Conservation (phyloP, 2,113 vertebrate genomes). For the Gasterosteus aculeatus region DNA sequence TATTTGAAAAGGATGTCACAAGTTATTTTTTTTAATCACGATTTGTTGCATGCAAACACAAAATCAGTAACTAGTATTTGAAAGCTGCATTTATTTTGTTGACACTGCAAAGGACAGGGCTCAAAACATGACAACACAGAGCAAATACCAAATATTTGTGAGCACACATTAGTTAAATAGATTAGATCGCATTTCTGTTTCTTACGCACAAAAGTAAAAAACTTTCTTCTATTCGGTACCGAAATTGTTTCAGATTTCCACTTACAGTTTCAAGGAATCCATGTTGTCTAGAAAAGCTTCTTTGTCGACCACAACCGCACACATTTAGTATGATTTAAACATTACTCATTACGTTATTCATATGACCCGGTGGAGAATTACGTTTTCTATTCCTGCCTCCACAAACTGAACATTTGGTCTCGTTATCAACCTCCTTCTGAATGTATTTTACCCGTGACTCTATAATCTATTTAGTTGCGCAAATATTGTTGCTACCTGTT, state of each 20-base stretch:
- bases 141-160: conserved; percentile 52
- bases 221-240: background rate
- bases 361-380: conserved; percentile 33
- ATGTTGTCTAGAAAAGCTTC: background rate
- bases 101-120: conserved; percentile 6
- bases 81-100: background rate
- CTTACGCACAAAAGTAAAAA: background rate
- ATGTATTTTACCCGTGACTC: conserved; percentile 68
- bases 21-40: background rate
- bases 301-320: background rate
- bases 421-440: conserved; percentile 61
- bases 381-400: conserved; percentile 45
- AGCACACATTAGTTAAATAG: conserved; percentile 17
- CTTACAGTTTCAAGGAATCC: background rate
- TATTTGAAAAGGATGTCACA: conserved; percentile 4
- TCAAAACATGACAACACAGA: conserved; percentile 30
- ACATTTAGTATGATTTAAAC: background rate
- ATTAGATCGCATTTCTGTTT: background rate
- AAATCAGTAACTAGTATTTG: background rate
- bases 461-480: conserved; percentile 56
- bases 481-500: conserved; percentile 52
- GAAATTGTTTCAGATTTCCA: conserved; percentile 23
- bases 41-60: conserved; percentile 5
- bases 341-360: no score
- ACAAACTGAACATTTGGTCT: conserved; percentile 49